These are phyloP conservation scores for Tethya wilhelma DNA, from an alignment of 37 sponge, comb jelly and placozoan genomes.

Conservation along the genomic window DNA sequence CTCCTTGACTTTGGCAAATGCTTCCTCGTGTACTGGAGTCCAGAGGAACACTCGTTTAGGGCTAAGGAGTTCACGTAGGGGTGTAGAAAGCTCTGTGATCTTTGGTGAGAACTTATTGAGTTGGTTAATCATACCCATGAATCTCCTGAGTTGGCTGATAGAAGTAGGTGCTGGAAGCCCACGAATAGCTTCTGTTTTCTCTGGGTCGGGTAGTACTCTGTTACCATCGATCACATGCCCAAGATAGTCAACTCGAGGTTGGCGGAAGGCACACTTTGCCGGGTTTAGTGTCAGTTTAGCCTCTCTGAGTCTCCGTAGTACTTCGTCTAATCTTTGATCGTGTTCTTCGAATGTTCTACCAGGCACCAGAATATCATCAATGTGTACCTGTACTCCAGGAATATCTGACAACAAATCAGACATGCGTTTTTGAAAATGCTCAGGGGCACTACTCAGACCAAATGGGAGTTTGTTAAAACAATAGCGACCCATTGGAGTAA, in stretches of 20 bases:
- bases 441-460: slow-evolving; percentile 34
- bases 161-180: slow-evolving; percentile 18
- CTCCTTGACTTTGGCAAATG: no score
- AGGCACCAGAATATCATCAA: slow-evolving; percentile 54
- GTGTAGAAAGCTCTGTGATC: slow-evolving; percentile 22
- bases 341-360: slow-evolving; percentile 44
- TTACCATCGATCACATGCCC: slow-evolving; percentile 36
- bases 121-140: slow-evolving; percentile 62
- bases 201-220: slow-evolving; percentile 46
- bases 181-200: slow-evolving; percentile 42
- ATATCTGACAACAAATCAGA: slow-evolving; percentile 16
- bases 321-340: slow-evolving; percentile 21
- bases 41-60: no score
- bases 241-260: slow-evolving; percentile 11
- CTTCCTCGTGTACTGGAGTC: no score
- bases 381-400: slow-evolving; percentile 33
- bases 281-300: slow-evolving; percentile 38
- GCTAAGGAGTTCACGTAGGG: slow-evolving; percentile 55
- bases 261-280: slow-evolving; percentile 48
- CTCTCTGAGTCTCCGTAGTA: slow-evolving; percentile 25
- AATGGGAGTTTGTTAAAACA: no score
- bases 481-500: no score
- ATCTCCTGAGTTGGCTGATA: slow-evolving; percentile 18
- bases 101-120: slow-evolving; percentile 43
- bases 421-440: slow-evolving; percentile 48